Conservation (phyloP, 2,113 vertebrate genomes). For the Empidonax alnorum region DNA sequence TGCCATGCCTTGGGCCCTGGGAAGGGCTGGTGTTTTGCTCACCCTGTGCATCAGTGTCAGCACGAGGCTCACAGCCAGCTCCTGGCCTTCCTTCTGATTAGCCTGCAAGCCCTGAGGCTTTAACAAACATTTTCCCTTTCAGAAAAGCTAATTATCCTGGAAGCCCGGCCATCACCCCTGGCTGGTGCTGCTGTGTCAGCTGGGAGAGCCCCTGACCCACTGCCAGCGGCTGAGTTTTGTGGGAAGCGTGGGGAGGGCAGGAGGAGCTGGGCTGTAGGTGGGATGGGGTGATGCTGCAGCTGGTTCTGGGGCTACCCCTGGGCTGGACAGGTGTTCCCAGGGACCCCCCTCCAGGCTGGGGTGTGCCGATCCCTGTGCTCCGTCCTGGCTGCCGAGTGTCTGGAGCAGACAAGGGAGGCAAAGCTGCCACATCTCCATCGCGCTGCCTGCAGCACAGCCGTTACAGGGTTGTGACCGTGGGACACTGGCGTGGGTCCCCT, state of each 20-base stretch:
- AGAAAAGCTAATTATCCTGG: conserved; percentile 20
- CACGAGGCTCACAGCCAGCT: background rate
- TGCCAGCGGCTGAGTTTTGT: background rate
- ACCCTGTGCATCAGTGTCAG: accelerated
- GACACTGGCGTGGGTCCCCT: background rate
- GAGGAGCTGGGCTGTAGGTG: background rate
- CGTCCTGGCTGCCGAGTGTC: background rate
- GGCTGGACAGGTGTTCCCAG: background rate
- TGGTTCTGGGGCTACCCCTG: background rate
- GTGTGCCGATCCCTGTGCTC: background rate
- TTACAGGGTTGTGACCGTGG: accelerated
- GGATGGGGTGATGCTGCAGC: background rate
- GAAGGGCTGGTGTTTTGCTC: background rate
- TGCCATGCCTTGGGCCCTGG: background rate
- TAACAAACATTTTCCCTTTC: conserved; percentile 37
- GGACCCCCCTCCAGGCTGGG: accelerated
- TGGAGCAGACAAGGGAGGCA: background rate
- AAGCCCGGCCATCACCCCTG: background rate
- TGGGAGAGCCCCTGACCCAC: accelerated
- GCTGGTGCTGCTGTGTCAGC: background rate
- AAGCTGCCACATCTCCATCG: background rate
- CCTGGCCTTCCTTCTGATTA: background rate
- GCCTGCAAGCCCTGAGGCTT: conserved; percentile 26
- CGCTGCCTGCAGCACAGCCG: accelerated
- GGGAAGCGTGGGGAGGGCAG: background rate